Base-by-base conservation (phyloP, 2,888 invertebrate genomes). In the Pogonocherus hispidulus region DNA sequence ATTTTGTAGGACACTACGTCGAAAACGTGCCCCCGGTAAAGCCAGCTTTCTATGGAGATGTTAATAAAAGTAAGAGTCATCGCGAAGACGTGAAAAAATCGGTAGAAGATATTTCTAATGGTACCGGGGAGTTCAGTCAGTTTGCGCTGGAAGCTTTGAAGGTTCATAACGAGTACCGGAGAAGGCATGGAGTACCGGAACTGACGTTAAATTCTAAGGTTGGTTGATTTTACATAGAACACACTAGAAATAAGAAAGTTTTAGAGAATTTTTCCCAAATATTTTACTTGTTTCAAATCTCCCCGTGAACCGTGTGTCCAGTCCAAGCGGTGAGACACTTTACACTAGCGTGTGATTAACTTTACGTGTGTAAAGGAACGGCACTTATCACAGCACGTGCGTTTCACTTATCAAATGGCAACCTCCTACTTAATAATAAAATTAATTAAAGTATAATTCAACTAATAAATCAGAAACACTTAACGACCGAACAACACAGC, bases 1-100 rank as follows among this genome's bases (percentile, higher is more conserved):
- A 98, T 84, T 91, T 93, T 74, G 87, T 92, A 47, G 93, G 93
- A 1, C 90, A 91, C 78, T 95, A 92, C 80, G 87, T 89, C 14
- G 89, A 89, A 22, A 94, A 94, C 83, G 94, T 95, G 9, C 91
- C 89, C 11, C 91, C 92, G 35, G 73, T 79, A 16, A 76, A 70
- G 60, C 79, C 73, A 74, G 77, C 79, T 3, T 80, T 64, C 72
- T 67, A 67, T 46, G 63, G 64, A 4, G 54, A 60, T 0, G 60
- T 57, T 46, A 41, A 20, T n/a, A 63, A 14, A 16, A 66, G 23
- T 35, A 71, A 65, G 41, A 46, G 19, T 11, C 23, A 5, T 19
- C 49, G 23, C 8, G 59, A 20, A 19, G 14, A 47, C 16, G 2
- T 4, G 4, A 6, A 14, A n/a, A 4, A 22, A 23, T 16, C 18